These are phyloP conservation scores for Latrodectus elegans DNA, from an alignment of 2,888 invertebrate genomes.

Conservation along the genomic window DNA sequence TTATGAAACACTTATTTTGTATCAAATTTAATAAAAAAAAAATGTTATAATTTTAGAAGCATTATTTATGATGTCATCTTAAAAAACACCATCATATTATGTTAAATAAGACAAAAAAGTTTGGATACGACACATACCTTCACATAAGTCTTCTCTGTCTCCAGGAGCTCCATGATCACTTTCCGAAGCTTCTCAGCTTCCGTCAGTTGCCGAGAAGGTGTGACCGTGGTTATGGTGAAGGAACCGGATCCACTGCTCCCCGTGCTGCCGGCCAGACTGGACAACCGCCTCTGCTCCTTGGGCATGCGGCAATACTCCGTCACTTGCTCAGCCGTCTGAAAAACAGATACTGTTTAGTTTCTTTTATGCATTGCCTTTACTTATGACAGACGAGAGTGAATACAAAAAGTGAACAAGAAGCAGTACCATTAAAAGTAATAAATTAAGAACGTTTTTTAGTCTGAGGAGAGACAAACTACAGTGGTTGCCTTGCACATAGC, in stretches of 20 bases:
- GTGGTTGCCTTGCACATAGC: no score
- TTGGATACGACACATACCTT: conserved; percentile 79
- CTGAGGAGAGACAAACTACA: no score
- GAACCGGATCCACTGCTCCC: conserved; percentile 82
- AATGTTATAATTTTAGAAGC: no score
- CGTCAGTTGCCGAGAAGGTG: conserved; percentile 87
- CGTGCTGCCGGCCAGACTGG: conserved; percentile 65
- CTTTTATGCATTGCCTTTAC: no score
- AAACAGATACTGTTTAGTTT: background rate
- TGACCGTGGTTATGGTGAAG: conserved; percentile 73
- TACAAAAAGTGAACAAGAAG: no score
- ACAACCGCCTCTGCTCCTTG: conserved; percentile 75
- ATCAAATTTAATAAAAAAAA: no score
- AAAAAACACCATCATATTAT: no score
- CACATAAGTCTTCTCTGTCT: conserved; percentile 96
- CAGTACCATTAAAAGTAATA: no score
- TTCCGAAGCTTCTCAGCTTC: conserved; percentile 96
- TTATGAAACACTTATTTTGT: no score
- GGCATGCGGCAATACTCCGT: conserved; percentile 95
- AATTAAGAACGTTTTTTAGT: no score
- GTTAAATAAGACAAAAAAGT: background rate
- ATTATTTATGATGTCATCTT: no score
- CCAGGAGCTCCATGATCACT: conserved; percentile 94
- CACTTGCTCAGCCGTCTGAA: conserved; percentile 86
- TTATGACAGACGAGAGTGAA: no score